Base-by-base conservation (phyloP, 2,888 invertebrate species). In the Tiphia femorata region DNA sequence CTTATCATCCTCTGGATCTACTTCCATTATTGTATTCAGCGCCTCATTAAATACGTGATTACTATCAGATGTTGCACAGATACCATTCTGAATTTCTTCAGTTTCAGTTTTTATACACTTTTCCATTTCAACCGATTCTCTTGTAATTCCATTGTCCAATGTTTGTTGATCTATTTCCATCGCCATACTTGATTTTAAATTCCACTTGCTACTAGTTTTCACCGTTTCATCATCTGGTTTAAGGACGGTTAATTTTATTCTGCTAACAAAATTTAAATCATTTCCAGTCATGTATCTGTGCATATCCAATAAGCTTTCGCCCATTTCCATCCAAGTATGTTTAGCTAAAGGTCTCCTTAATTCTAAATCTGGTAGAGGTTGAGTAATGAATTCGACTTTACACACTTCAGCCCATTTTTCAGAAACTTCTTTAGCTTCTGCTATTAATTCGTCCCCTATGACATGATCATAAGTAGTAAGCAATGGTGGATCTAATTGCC, bases 301-400 rank as follows among this genome's bases (percentile, higher is more conserved):
- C 84, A 91, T 87, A 58, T 88, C 86, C 1, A 88, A 84, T 44
- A 92, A 81, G 49, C 89, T 89, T 60, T 87, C 86, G 5, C 92
- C 92, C 23, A 93, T 83, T 43, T 90, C 86, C 12, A 86, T 70
- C 92, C 92, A 93, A 33, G 88, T 87, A 42, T 87, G 85, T 33
- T 86, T 85, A 27, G 86, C 84, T 50, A 91, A 84, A 6, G 89
- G 87, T 72, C 87, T 89, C 41, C 87, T 87, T 63, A 91, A 78
- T 44, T 86, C 85, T 52, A 91, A 84, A 56, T 87, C 83, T 14
- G 88, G 86, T 46, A 90, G 70, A 2, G 85, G 80, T 70, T 87
- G 85, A 43, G 86, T 85, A 55, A 84, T 85, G 49, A 88, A 85
- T 51, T 86, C 83, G 46, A 86, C 84, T 62, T 87, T 86, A 65